These are phyloP conservation scores for Alauda arvensis DNA, from an alignment of 2,797 vertebrate species.

Conservation along the genomic window DNA sequence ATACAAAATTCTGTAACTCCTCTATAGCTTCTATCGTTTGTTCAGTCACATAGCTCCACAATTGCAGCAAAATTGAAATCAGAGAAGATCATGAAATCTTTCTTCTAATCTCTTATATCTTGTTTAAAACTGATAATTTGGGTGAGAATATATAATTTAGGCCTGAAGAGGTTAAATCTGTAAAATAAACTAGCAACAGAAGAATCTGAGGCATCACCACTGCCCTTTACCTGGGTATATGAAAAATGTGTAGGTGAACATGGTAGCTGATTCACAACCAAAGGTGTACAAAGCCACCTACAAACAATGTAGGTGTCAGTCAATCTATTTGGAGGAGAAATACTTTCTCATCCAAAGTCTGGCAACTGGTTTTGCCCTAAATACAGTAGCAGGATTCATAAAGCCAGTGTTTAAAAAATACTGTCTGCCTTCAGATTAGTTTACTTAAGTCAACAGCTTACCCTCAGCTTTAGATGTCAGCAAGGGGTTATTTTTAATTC, in stretches of 20 bases:
- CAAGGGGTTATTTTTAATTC: background rate
- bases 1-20: background rate
- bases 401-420: background rate
- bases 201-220: background rate
- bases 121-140: background rate
- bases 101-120: background rate
- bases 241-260: background rate
- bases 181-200: background rate
- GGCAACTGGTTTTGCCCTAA: background rate
- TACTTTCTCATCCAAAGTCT: background rate
- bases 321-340: background rate
- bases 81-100: background rate
- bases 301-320: background rate
- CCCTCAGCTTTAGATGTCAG: background rate
- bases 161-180: background rate
- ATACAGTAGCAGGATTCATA: background rate
- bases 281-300: background rate
- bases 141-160: background rate
- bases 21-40: background rate
- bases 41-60: background rate
- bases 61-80: background rate
- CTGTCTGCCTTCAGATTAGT: background rate
- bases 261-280: background rate
- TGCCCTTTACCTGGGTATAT: background rate
- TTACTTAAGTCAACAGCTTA: background rate